Percentiles rank a stretch among this genome's conserved stretches.
phyloP scores from a whole-genome alignment of 2,113 vertebrate species.

The Paradisaea rubra region DNA sequence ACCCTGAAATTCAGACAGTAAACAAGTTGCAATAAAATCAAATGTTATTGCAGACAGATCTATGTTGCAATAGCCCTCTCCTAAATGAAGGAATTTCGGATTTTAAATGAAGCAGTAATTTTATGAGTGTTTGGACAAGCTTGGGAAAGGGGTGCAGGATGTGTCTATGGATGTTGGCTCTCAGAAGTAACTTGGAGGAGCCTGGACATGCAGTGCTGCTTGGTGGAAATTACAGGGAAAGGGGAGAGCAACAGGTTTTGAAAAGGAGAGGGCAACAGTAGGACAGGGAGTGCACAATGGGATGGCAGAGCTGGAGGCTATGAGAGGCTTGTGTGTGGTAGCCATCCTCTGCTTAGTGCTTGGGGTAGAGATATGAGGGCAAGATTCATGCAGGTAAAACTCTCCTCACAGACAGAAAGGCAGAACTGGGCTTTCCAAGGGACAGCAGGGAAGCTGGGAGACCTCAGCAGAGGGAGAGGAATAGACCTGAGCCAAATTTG shows the following conservation, averaged over 20 bases:
- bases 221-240: neutral
- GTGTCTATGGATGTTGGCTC: neutral
- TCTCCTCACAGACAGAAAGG: neutral
- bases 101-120: neutral
- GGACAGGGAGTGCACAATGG: neutral
- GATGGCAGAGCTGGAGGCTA: neutral
- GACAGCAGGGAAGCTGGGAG: neutral
- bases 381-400: neutral
- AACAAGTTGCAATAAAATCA: neutral
- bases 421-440: neutral
- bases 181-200: neutral
- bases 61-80: neutral
- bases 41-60: neutral
- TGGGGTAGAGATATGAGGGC: neutral
- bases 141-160: neutral
- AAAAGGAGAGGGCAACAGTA: neutral
- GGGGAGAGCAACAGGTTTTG: neutral
- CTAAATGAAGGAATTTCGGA: neutral
- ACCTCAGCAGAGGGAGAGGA: accelerated
- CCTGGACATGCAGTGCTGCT: neutral
- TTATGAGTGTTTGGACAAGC: neutral
- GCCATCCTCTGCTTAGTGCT: neutral
- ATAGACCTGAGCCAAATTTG: neutral
- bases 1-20: neutral
- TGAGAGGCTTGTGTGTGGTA: neutral